phyloP scores from a whole-genome alignment of 2,888 invertebrate species.

The Himalopsyche kuldschensis region DNA sequence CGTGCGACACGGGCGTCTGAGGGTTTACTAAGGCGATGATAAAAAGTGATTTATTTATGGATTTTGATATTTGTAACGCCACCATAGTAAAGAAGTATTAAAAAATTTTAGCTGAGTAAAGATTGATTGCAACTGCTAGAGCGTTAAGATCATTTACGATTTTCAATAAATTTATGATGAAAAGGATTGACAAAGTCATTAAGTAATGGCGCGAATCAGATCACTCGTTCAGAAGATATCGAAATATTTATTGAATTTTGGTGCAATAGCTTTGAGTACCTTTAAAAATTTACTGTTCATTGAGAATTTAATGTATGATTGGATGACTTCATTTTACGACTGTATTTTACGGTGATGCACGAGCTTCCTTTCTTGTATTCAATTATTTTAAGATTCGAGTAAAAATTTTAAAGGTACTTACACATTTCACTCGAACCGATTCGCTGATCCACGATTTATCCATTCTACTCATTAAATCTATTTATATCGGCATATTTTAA shows the following conservation, averaged over 20 bases:
- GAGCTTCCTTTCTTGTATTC: background rate
- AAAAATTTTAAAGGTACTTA: background rate
- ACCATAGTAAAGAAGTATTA: no score
- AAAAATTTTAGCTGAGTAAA: no score
- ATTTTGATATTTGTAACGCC: no score
- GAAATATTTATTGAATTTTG: background rate
- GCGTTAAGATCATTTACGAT: no score
- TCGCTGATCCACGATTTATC: background rate
- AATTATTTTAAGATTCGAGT: background rate
- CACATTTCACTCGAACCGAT: background rate
- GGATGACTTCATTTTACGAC: background rate
- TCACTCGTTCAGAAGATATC: background rate
- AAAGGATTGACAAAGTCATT: no score
- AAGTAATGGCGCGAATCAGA: background rate
- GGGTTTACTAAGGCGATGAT: no score
- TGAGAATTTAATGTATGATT: background rate
- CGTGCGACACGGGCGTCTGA: no score
- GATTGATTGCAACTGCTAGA: no score
- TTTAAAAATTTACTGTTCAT: background rate
- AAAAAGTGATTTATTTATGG: no score
- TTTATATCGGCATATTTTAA: background rate
- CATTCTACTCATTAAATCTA: background rate
- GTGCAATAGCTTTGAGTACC: background rate
- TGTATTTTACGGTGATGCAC: background rate
- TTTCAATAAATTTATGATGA: no score